phyloP scores from a whole-genome alignment of 1,140 invertebrate species.

The Heliconius hermathena region DNA sequence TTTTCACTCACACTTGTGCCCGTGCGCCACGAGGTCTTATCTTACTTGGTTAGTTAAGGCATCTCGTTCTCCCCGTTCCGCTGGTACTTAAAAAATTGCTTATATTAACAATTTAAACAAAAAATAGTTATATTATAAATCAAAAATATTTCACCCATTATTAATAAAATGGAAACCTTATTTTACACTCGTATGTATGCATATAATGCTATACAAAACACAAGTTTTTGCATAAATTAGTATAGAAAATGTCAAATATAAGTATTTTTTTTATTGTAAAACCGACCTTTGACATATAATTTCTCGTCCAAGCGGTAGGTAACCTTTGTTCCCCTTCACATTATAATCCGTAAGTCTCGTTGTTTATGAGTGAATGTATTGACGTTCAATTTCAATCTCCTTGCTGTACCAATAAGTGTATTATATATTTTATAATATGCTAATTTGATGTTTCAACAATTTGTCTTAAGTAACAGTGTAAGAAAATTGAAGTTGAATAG shows the following conservation, averaged over 20 bases:
- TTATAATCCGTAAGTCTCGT: slow-evolving; percentile 3
- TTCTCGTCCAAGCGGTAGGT: neutral
- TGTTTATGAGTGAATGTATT: slow-evolving; percentile 11
- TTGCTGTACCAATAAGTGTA: neutral
- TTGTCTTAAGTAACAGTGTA: neutral
- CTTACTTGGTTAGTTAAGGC: no score
- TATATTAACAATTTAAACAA: no score
- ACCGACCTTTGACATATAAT: slow-evolving; percentile 2
- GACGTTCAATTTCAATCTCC: neutral
- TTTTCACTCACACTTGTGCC: no score
- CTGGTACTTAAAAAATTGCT: no score
- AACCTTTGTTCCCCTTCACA: slow-evolving; percentile 1
- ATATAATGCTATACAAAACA: neutral
- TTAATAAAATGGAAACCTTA: no score
- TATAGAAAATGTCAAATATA: neutral
- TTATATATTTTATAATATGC: slow-evolving; percentile 8
- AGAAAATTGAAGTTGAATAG: neutral
- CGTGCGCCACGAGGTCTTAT: no score
- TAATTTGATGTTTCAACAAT: slow-evolving; percentile 10
- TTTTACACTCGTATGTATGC: neutral
- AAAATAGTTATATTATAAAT: no score
- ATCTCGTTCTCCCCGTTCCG: no score
- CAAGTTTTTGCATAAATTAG: slow-evolving; percentile 5
- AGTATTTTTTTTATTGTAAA: slow-evolving; percentile 1
- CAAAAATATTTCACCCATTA: no score